phyloP scores from a whole-genome alignment of 2,113 vertebrate genomes.

The Seriola dumerili region DNA sequence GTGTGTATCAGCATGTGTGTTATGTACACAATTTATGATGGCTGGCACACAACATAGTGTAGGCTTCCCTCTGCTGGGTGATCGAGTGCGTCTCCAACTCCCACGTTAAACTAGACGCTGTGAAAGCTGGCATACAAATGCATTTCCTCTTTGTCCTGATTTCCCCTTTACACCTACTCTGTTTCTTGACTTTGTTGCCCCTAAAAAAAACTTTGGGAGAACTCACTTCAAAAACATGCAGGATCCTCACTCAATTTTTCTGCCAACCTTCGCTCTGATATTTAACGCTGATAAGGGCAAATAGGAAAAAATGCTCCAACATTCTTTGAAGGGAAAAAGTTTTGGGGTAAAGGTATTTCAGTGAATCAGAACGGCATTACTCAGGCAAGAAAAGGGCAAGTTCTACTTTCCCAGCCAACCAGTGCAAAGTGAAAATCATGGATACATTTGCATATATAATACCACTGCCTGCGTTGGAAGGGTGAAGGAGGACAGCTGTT shows the following conservation, averaged over 20 bases:
- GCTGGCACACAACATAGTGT: not conserved
- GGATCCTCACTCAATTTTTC: not conserved
- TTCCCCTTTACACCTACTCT: slow-evolving; percentile 2
- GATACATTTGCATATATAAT: not conserved
- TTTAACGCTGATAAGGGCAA: slow-evolving; percentile 12
- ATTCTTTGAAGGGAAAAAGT: not conserved
- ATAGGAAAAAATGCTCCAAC: not conserved
- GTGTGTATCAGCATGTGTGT: not conserved
- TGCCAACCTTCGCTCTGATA: slow-evolving; percentile 28
- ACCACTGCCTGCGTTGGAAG: not conserved
- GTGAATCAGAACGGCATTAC: not conserved
- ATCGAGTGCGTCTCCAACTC: not conserved
- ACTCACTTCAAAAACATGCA: slow-evolving; percentile 15
- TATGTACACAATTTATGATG: not conserved
- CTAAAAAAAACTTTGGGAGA: not conserved
- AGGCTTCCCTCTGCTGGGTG: not conserved
- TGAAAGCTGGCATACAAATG: not conserved
- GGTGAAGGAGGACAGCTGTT: no score
- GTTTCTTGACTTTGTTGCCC: not conserved
- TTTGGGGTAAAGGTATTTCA: not conserved
- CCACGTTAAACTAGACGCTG: not conserved
- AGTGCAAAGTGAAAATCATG: not conserved
- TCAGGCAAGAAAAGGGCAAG: not conserved
- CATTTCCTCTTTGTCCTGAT: not conserved
- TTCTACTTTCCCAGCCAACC: not conserved